Evolutionary conservation across 2,113 vertebrate genomes (phyloP), one percentile per base, ranked within the genome.

Genomic region (Antennarius striatus): DNA sequence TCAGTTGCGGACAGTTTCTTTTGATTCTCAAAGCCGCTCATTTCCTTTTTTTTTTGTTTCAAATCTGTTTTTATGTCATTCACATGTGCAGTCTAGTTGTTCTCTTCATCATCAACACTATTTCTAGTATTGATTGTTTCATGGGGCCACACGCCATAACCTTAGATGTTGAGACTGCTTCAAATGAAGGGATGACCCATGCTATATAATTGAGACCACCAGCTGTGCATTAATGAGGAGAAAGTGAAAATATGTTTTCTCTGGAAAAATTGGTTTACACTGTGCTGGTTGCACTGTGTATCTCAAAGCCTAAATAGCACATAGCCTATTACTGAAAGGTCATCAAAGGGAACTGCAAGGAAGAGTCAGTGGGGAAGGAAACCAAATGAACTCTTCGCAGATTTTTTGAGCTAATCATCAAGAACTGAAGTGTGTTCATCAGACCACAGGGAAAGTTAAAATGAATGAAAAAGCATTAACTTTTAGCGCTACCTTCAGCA

Each of bases 151-250:
- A 72, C 71, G 53, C 57, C 52, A 30, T 55, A 73, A 72, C 68
- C 56, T 75, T 39, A 73, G 78, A 77, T 75, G 60, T 81, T 40
- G 61, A 11, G 58, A 82, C 60, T 22, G 70, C 58, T 85, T 71
- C 68, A 76, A 79, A 81, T 75, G 68, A 61, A 76, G 50, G 57
- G 66, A 65, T 81, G 76, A 75, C 86, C 84, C 66, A 45, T 65
- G 63, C 29, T 79, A 76, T 65, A 86, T 88, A 80, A 86, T 73
- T 66, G 54, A 61, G 81, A 74, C 83, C 82, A 39, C 84, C 73
- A 0, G 4, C 85, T 84, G 87, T 86, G 85, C 73, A 60, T 82
- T 90, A 91, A 91, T 81, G 89, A 84, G 67, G 63, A 62, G 17
- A 71, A 75, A 79, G 62, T 71, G 15, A 76, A 82, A 71, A 79